A percentile compares a stretch with the other conserved stretches of the same genome.
Conservation (phyloP, 2,113 vertebrate species). For the Channa maculata region DNA sequence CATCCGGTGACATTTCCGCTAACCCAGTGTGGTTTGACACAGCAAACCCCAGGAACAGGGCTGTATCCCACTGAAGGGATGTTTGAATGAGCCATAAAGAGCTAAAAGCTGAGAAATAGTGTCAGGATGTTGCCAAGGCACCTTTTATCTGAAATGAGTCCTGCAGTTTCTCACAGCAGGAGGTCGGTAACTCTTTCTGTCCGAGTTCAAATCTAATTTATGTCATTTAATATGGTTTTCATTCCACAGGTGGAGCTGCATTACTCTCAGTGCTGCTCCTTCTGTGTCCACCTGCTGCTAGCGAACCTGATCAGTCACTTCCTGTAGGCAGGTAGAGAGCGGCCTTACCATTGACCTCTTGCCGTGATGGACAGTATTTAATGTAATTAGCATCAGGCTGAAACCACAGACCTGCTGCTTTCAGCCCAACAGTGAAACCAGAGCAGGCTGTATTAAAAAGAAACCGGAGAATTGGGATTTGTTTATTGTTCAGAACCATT, state of each 20-base stretch:
- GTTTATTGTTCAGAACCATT: background rate
- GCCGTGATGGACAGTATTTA: slow-evolving; percentile 18
- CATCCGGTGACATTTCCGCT: no score
- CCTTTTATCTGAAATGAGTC: no score
- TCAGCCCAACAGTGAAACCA: background rate
- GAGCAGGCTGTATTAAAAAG: background rate
- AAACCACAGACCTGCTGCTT: slow-evolving; percentile 21
- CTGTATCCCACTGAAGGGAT: no score
- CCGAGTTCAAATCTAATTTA: no score
- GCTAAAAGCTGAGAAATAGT: slow-evolving; percentile 13
- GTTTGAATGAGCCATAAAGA: background rate
- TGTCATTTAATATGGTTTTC: no score
- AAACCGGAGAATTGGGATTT: slow-evolving; percentile 1
- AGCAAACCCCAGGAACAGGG: no score
- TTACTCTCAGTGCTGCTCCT: background rate
- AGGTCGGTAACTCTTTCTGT: no score
- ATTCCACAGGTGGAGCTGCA: no score
- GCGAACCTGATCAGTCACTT: slow-evolving; percentile 11
- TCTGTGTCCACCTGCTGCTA: background rate
- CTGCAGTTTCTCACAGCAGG: no score
- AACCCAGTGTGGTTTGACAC: no score
- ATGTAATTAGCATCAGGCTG: slow-evolving; percentile 46
- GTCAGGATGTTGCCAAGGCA: background rate
- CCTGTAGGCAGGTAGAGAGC: background rate
- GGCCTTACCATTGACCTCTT: background rate